Evolutionary conservation across 2,888 invertebrate genomes (phyloP), one percentile per base, ranked within the genome.

Genomic region (Scaptomyza polygonia): DNA sequence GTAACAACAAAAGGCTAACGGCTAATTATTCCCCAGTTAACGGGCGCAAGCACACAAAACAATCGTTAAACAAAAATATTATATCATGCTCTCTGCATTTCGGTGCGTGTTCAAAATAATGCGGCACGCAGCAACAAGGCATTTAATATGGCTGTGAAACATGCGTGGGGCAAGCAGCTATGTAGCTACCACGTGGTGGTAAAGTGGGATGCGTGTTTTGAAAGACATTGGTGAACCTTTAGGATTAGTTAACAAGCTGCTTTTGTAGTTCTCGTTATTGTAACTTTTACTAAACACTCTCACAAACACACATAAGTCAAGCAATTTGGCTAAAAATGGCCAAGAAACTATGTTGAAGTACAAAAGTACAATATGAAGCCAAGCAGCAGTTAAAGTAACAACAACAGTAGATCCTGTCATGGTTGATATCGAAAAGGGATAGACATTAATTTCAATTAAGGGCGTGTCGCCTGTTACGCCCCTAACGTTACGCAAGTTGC

Each of bases 361-460:
- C 57, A 59, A 16, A 49, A 51, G 65, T 56, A 68, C 55, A 68
- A 62, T 67, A 51, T 52, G 54, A 30, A 40, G 55, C 32, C 36
- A 30, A 34, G 12, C 11, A 32, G 42, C 18, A 29, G 44, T 5
- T 3, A 8, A 42, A 4, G 7, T 11, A 45, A 16, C 29, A 47
- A 12, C 47, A 21, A 47, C 40, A 61, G 21, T 16, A 32, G 39
- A 9, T 39, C 16, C 55, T 44, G 18, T 55, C 6, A 8, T 30
- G 16, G 34, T 69, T 67, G 64, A 74, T 79, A 85, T 84, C 69
- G 79, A 78, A 87, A 86, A 82, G 66, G 83, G 77, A 86, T 82
- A 70, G 64, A 74, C 87, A 88, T 88, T 88, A 89, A 88, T 88
- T 85, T 89, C 88, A 85, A 89, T 88, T 89, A 88, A 16, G 56